Evolutionary conservation across 2,797 vertebrate species (phyloP), one percentile per base, ranked within the genome.

Genomic region (Parotocinclus haroldoi): DNA sequence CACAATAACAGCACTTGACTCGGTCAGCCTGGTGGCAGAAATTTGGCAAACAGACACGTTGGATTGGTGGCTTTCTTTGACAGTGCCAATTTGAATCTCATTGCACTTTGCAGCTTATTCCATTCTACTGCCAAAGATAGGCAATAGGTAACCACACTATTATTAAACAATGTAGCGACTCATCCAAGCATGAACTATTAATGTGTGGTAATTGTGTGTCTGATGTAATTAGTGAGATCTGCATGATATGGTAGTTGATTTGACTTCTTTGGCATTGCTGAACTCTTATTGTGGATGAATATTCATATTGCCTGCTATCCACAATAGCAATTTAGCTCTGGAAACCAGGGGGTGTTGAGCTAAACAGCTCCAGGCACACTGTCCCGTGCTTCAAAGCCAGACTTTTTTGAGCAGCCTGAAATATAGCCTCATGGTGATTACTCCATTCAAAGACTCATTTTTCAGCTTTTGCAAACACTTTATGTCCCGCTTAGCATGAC

Each of bases 371-470:
- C 46, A 69, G 66, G 67, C 66, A 12, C 37, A 63, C 69, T 64
- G 69, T 71, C 66, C 66, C 63, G 27, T 36, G 56, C 63, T 51
- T 74, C 62, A 66, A 60, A 58, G 68, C 46, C 56, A 48, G 63
- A 59, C 49, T 60, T 68, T 69, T 76, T 63, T 37, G 64, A 69
- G 64, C 52, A 71, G 64, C 56, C 63, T 71, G 76, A 77, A 71
- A 71, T 78, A 75, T 68, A 72, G 50, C 57, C 71, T 72, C 66
- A 74, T 13, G 52, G 66, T 79, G 76, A 82, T 79, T 80, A 74
- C 68, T 62, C 55, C 56, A 74, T 80, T 78, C 78, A 78, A 76
- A 79, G 77, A 53, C 67, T 72, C 50, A 74, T 78, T 82, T 79
- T 80, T 70, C 72, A 72, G 58, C 71, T 76, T 73, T 69, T 72